Evolutionary conservation across 1,140 invertebrate genomes (phyloP).

Genomic region (Ips typographus): DNA sequence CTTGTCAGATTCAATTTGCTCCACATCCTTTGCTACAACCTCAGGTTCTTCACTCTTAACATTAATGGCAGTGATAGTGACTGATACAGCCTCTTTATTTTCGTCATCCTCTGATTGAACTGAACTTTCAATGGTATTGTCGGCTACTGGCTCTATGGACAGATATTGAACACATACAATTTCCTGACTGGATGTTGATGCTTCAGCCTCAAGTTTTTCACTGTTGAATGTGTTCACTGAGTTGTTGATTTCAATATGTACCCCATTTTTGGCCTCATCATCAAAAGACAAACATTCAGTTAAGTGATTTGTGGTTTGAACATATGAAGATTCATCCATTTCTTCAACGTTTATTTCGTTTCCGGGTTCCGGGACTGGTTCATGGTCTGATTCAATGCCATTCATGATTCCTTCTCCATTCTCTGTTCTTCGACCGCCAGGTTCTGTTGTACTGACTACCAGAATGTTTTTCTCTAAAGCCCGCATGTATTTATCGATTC

Average conservation of each 20-base stretch:
- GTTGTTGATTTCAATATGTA: conserved; percentile 7
- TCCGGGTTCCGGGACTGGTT: conserved; percentile 57
- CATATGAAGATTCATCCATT: conserved; percentile 65
- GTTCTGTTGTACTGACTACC: conserved; percentile 93
- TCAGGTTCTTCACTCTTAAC: conserved; percentile 30
- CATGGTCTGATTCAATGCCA: conserved; percentile 53
- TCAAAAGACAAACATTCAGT: conserved; percentile 10
- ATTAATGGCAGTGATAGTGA: conserved; percentile 45
- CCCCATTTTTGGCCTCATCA: conserved; percentile 8
- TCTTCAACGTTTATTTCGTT: conserved; percentile 70
- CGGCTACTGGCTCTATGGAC: conserved; percentile 40
- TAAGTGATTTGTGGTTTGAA: conserved; percentile 29
- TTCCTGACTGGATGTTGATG: conserved; percentile 33
- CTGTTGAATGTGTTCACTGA: conserved; percentile 11
- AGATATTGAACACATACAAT: conserved; percentile 40
- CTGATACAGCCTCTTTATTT: conserved; percentile 36
- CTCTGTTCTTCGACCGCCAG: conserved; percentile 63
- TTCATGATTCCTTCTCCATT: conserved; percentile 68
- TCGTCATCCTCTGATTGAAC: conserved; percentile 4
- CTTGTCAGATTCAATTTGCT: background rate
- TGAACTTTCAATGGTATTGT: background rate
- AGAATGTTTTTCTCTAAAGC: conserved; percentile 93
- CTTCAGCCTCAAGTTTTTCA: conserved; percentile 17
- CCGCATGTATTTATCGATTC: conserved; percentile 94
- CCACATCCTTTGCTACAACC: background rate